Base-by-base conservation (phyloP, 1,140 invertebrate genomes). In the Nebria ingens region DNA sequence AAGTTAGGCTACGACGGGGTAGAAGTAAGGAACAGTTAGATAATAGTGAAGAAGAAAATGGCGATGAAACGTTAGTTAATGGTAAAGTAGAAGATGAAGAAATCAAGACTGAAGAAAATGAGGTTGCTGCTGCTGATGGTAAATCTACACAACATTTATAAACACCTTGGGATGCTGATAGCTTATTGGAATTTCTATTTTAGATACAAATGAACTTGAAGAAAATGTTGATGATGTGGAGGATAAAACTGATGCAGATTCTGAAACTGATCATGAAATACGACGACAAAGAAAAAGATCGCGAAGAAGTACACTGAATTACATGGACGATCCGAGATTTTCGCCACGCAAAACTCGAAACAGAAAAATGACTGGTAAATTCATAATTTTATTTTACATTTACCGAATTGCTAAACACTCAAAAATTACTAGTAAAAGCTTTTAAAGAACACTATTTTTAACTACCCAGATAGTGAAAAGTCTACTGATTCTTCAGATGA, bases 211-310 rank as follows among this genome's bases (percentile, higher is more conserved):
- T 20, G 19, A 55, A 21, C 40, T 22, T n/a, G 20, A 53, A 22
- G 29, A 52, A 21, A 49, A 54, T 22, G 49, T 53, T 34, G n/a
- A 15, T 56, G 17, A 51, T 0, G 45, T 54, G 0, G 34, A 52
- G 19, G 40, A 11, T 25, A 29, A 58, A 56, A 6, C n/a, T 20
- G 21, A 4, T 54, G 53, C 20, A 54, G 38, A 25, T 25, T 55
- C 59, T 6, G 54, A 52, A 29, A 58, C 57, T 52, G 56, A 58
- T 22, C 22, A 52, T 12, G 55, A 53, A 51, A 42, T 54, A 13
- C 34, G 13, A 40, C 54, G 25, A 2, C 4, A 23, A 19, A 58
- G 45, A 49, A 55, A 21, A 45, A 9, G 40, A 4, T n/a, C n/a
- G n/a, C 9, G 40, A 11, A 45, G 40, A 17, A 3, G 3, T 3